These are phyloP conservation scores for Strongylocentrotus purpuratus DNA, from an alignment of 35 echinoderm and acorn worm species.

Conservation along the genomic window DNA sequence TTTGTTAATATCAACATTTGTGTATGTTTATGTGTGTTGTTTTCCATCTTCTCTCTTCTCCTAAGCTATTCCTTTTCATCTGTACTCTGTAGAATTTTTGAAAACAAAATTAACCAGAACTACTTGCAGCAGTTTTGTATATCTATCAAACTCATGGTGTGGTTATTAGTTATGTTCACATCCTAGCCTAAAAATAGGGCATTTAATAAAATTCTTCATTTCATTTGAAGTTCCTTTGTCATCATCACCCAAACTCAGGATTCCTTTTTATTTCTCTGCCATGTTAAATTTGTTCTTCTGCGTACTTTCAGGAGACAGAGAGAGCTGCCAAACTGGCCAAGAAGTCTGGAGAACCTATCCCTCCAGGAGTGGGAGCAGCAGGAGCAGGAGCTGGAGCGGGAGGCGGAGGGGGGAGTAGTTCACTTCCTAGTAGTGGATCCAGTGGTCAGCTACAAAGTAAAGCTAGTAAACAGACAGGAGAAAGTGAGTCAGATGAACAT, in stretches of 20 bases:
- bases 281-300: background rate
- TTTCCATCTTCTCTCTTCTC: no score
- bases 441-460: constrained; percentile 43
- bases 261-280: background rate
- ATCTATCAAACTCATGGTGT: no score
- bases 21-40: no score
- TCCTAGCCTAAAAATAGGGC: no score
- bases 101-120: no score
- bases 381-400: constrained; percentile 32
- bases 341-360: constrained; percentile 22
- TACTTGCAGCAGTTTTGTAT: no score
- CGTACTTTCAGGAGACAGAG: constrained; percentile 70
- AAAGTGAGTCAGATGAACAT: background rate
- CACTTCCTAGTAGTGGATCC: background rate
- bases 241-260: background rate
- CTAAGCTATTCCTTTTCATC: no score
- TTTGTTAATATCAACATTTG: no score
- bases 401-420: background rate
- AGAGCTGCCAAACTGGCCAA: constrained; percentile 69
- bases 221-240: background rate
- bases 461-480: background rate
- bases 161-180: no score
- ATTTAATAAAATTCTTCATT: background rate
- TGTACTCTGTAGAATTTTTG: no score
- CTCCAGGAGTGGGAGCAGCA: background rate